Evolutionary conservation across 2,888 invertebrate species (phyloP), one percentile per base, ranked within the genome.

Genomic region (Andrena praecox): DNA sequence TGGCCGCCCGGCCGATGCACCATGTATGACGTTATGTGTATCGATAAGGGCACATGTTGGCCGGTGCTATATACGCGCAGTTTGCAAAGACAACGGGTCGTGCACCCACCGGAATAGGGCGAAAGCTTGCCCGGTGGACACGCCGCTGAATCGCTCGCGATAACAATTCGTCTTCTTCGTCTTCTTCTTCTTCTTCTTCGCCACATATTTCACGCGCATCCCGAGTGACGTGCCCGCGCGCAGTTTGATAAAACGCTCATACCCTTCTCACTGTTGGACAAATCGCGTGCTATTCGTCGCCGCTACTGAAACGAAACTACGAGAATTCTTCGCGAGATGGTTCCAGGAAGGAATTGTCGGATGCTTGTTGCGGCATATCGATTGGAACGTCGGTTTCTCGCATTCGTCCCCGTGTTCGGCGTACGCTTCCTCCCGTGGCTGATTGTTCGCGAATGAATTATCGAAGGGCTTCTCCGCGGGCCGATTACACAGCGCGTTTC

Each of bases 21-120:
- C 60, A 63, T 72, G 66, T 64, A 54, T 35, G 54, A 59, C 31
- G 52, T 77, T 77, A 81, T 69, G 52, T 56, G 48, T 68, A 52
- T 66, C 67, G 70, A 76, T 67, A 71, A 80, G 7, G 35, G 68
- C 64, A 70, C 69, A 59, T 59, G 59, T 24, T 16, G 16, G n/a
- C 16, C 62, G 31, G 0, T 16, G 31, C 63, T 6, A n/a, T 6
- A 8, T 29, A 31, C 5, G n/a, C 48, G n/a, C 48, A 7, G 67
- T 72, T 67, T 67, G 56, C 54, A 67, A 67, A 71, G 80, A 72
- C 68, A 63, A 35, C 16, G 29, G 7, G 5, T 27, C 2, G 24
- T 12, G 56, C 27, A 20, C 3, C 35, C 42, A 27, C 24, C 29
- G 35, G 42, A 70, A 70, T 59, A 59, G 20, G 8, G 35, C 20